phyloP scores from a whole-genome alignment of 2,113 vertebrate genomes.

The Petrocephalus zakoni region DNA sequence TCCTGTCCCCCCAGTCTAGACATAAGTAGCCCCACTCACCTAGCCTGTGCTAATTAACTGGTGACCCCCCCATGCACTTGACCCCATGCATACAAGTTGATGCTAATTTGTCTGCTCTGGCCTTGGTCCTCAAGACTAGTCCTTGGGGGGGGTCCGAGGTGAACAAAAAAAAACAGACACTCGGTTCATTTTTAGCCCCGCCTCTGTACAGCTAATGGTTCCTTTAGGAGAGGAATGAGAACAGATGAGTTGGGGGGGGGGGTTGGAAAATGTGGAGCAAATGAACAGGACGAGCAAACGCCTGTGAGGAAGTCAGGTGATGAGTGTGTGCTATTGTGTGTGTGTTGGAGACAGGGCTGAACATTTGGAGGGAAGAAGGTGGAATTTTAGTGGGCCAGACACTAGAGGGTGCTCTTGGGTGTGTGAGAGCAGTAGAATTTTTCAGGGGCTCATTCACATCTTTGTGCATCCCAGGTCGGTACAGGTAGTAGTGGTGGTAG shows the following conservation, averaged over 20 bases:
- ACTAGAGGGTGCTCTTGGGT: neutral
- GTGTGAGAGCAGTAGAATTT: neutral
- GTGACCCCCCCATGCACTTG: conserved; percentile 43
- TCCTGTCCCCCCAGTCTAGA: neutral
- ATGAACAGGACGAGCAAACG: neutral
- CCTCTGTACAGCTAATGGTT: neutral
- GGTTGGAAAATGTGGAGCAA: neutral
- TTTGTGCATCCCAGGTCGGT: neutral
- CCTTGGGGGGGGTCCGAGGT: conserved; percentile 25
- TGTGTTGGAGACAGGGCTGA: neutral
- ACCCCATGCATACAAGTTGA: conserved; percentile 43
- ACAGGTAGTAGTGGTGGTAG: neutral
- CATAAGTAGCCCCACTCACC: conserved; percentile 37
- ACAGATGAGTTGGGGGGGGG: neutral
- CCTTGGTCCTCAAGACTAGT: conserved; percentile 29
- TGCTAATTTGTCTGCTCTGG: conserved; percentile 48
- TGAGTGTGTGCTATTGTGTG: neutral
- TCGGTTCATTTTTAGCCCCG: neutral
- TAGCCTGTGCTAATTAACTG: conserved; percentile 52
- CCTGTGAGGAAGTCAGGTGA: neutral
- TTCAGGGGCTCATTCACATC: neutral
- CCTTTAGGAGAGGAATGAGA: neutral
- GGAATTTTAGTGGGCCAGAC: neutral
- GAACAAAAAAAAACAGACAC: conserved; percentile 22
- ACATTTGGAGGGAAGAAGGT: neutral